Base-by-base conservation (phyloP, 2,113 vertebrate species). In the Xerus inauris region DNA sequence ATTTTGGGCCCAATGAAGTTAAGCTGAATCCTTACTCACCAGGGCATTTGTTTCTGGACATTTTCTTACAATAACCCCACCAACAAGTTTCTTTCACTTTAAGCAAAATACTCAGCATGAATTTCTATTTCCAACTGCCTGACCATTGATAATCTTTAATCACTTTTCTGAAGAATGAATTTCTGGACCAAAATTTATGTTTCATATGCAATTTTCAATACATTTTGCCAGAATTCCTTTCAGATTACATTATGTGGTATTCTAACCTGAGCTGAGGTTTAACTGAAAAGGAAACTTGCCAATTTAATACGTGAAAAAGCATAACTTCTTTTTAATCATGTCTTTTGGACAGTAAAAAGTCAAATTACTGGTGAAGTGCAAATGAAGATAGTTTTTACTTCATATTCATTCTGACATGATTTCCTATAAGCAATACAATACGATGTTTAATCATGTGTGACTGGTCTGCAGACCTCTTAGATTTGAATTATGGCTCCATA, bases 161-260 rank as follows among this genome's bases (percentile, higher is more conserved):
- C 51, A 92, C 28, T 82, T 59, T 76, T 81, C 72, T 30, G 19
- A 89, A 94, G 82, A n/a, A 69, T 57, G 22, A 86, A 84, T 93
- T 89, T 80, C 42, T 81, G 32, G 19, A 28, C 81, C 17, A 77
- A 47, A 83, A 88, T 3, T 81, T 76, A 77, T 20, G 5, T 7
- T 12, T 81, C 49, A 64, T 90, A 49, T 64, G 81, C 87, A 94
- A 6, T n/a, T 87, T 77, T 94, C 65, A 93, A 76, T 79, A 59
- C 2, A 67, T 79, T 87, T 83, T 51, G 10, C 26, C 64, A 86
- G 90, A 87, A 73, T 90, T 91, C 1, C 30, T 93, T 94, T 87
- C 35, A 51, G 4, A 93, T 76, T 94, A 4, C 22, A 59, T 81
- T 76, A 90, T 40, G 83, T 86, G 32, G 89, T 64, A 85, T 82